These are phyloP conservation scores for Ips nitidus DNA, from an alignment of 1,140 invertebrate species.

Conservation along the genomic window DNA sequence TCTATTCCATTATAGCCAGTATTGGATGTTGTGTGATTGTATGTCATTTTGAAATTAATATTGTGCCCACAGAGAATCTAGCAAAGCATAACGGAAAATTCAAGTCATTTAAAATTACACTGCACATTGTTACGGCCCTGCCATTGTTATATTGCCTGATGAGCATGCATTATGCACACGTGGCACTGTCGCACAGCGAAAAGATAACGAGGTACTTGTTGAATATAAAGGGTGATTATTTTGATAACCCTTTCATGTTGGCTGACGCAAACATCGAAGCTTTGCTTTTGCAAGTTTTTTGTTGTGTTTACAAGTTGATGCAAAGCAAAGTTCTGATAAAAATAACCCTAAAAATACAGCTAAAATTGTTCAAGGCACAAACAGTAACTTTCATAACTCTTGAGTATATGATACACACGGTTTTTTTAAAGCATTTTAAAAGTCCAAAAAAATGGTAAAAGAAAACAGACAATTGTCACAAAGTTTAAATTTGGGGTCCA, in stretches of 20 bases:
- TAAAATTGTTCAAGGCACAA: too few species aligned
- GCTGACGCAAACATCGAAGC: not conserved
- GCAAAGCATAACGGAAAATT: conserved; percentile 15
- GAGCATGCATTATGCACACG: conserved; percentile 20
- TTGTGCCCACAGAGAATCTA: conserved; percentile 9
- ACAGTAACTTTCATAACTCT: too few species aligned
- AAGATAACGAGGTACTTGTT: conserved; percentile 20
- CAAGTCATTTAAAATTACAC: conserved; percentile 22
- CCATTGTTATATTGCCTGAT: conserved; percentile 21
- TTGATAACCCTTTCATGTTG: not conserved
- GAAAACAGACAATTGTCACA: too few species aligned
- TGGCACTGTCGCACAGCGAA: conserved; percentile 8
- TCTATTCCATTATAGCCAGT: too few species aligned
- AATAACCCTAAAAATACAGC: too few species aligned
- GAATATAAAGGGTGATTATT: conserved; percentile 14
- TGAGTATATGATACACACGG: too few species aligned
- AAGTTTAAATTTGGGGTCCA: too few species aligned
- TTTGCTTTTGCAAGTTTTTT: not conserved
- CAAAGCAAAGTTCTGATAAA: too few species aligned
- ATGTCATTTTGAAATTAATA: conserved; percentile 15
- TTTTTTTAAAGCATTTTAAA: too few species aligned
- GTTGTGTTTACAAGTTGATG: too few species aligned
- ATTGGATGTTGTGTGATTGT: not conserved
- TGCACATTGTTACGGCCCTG: conserved; percentile 7
- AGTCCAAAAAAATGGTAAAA: too few species aligned